Evolutionary conservation across 2,797 vertebrate genomes (phyloP).

Genomic region (Brachyrhaphis roseni): DNA sequence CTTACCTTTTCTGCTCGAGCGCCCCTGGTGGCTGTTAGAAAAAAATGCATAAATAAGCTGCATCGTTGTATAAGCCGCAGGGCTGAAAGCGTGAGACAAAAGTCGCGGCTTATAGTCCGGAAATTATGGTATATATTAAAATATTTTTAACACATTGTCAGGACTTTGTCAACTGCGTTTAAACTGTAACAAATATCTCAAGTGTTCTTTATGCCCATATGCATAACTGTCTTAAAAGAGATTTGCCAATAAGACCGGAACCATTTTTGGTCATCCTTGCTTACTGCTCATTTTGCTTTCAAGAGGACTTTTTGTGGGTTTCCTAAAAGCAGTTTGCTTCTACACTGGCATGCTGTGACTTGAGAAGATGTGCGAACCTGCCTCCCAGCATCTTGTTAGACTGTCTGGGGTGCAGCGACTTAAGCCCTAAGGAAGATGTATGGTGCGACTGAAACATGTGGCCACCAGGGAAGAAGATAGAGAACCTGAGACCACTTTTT

Average conservation of each 20-base stretch:
- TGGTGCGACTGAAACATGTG: conserved; percentile 65
- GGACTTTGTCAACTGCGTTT: not conserved
- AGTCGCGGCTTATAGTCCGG: too few species aligned
- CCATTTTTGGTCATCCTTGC: not conserved
- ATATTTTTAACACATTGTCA: not conserved
- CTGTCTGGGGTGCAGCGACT: conserved; percentile 62
- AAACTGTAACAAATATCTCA: not conserved
- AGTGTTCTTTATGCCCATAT: not conserved
- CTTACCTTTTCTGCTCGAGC: too few species aligned
- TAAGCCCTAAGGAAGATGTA: conserved; percentile 76
- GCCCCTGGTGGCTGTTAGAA: too few species aligned
- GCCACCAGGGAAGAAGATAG: conserved; percentile 68
- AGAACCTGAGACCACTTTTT: conserved; percentile 69
- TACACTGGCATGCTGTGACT: conserved; percentile 35
- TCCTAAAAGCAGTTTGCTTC: conserved; percentile 22
- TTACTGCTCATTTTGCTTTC: not conserved
- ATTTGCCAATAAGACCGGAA: not conserved
- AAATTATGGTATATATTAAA: not conserved
- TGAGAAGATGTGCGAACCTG: conserved; percentile 59
- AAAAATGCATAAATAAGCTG: too few species aligned
- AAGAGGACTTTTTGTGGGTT: conserved; percentile 14
- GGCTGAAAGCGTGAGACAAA: too few species aligned
- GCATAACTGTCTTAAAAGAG: not conserved
- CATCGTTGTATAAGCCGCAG: too few species aligned
- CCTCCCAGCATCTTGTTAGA: conserved; percentile 76